These are phyloP conservation scores for Anguilla megastoma DNA, from an alignment of 2,797 vertebrate genomes.

Conservation along the genomic window DNA sequence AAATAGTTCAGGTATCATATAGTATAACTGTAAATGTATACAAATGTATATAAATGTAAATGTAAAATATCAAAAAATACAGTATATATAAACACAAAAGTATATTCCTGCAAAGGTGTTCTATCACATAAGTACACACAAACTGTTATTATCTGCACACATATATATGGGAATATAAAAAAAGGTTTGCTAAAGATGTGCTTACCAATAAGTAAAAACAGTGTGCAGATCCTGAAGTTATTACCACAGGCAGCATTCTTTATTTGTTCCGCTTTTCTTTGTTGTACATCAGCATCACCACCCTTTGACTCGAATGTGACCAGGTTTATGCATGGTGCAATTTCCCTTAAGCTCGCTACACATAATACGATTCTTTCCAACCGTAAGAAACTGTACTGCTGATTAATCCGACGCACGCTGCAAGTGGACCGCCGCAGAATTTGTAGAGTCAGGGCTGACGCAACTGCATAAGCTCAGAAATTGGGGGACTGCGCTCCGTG, in stretches of 20 bases:
- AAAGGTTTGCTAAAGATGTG: neutral
- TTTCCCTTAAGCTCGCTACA: neutral
- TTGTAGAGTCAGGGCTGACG: neutral
- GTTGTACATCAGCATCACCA: neutral
- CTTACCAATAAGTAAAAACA: neutral
- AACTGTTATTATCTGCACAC: neutral
- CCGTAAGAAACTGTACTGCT: neutral
- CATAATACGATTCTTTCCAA: neutral
- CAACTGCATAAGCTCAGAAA: neutral
- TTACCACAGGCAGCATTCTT: neutral
- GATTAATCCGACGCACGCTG: neutral
- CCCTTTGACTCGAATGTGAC: neutral
- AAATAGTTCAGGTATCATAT: neutral
- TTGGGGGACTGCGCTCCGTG: neutral
- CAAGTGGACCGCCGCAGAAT: neutral
- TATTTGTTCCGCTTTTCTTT: neutral
- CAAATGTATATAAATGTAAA: too few species aligned
- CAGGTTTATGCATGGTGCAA: neutral
- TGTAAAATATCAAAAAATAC: too few species aligned
- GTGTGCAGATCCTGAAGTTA: neutral
- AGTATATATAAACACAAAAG: too few species aligned
- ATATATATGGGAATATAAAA: neutral
- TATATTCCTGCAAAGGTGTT: too few species aligned
- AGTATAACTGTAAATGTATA: neutral
- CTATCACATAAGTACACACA: too few species aligned